Percentiles rank a stretch among this genome's conserved stretches.
phyloP scores from a whole-genome alignment of 2,888 invertebrate species.

The Brenthis hecate region DNA sequence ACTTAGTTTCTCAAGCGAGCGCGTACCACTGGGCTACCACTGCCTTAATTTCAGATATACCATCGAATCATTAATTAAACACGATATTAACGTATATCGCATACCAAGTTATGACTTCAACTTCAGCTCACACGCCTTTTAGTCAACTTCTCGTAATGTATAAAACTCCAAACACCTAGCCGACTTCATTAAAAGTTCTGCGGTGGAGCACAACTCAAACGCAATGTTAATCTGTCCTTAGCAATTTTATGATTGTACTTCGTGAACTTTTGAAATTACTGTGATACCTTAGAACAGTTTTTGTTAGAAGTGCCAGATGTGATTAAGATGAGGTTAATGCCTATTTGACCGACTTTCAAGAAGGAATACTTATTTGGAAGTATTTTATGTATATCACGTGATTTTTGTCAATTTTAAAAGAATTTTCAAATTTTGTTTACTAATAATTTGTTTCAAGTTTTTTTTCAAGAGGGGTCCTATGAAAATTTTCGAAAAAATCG shows the following conservation, averaged over 20 bases:
- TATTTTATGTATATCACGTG: no score
- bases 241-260: slow-evolving; percentile 40
- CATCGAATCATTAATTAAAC: not conserved
- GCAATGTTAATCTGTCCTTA: slow-evolving; percentile 37
- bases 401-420: no score
- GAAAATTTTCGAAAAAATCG: no score
- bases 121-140: slow-evolving; percentile 9
- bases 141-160: slow-evolving; percentile 13
- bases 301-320: not conserved
- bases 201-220: slow-evolving; percentile 33
- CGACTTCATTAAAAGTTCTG: slow-evolving; percentile 40
- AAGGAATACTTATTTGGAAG: no score
- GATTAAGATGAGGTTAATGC: not conserved
- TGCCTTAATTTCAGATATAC: no score
- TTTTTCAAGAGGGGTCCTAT: no score
- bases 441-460: no score
- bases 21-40: no score
- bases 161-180: slow-evolving; percentile 23
- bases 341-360: not conserved
- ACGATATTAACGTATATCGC: not conserved
- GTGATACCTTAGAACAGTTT: slow-evolving; percentile 16
- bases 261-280: slow-evolving; percentile 37
- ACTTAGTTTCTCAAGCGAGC: no score
- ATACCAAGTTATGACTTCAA: slow-evolving; percentile 7
- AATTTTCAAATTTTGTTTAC: no score